A percentile compares a stretch with the other conserved stretches of the same genome.
phyloP scores from a whole-genome alignment of 2,797 vertebrate genomes.

The Mus minutoides region DNA sequence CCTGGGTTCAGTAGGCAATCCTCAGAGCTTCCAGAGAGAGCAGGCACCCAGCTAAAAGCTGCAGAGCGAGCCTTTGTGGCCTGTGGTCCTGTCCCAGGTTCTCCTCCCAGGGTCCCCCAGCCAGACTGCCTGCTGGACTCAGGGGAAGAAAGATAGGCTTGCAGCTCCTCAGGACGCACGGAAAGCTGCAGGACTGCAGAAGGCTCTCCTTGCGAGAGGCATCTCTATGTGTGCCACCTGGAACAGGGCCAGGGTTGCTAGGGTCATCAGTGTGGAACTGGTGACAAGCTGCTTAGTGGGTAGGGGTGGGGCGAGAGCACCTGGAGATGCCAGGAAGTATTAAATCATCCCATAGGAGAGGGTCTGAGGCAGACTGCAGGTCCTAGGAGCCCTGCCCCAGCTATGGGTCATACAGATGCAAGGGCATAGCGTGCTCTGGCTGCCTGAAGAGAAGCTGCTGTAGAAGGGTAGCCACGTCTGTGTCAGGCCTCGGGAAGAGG shows the following conservation, averaged over 20 bases:
- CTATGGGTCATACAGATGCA: neutral
- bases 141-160: neutral
- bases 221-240: neutral
- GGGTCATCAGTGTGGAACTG: neutral
- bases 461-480: neutral
- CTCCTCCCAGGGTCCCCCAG: neutral
- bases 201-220: neutral
- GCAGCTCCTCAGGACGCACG: no score
- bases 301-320: no score
- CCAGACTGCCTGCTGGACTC: neutral
- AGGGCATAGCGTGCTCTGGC: no score
- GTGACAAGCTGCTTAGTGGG: neutral
- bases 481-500: neutral
- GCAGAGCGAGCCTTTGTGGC: neutral
- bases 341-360: neutral
- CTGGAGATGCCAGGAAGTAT: neutral
- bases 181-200: rapidly evolving
- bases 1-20: neutral
- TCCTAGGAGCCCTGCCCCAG: no score
- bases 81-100: neutral
- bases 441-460: neutral
- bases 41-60: neutral
- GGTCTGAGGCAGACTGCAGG: neutral
- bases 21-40: neutral
- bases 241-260: neutral